Base-by-base conservation (phyloP, 2,888 invertebrate species). In the Rhodophaea formosa region DNA sequence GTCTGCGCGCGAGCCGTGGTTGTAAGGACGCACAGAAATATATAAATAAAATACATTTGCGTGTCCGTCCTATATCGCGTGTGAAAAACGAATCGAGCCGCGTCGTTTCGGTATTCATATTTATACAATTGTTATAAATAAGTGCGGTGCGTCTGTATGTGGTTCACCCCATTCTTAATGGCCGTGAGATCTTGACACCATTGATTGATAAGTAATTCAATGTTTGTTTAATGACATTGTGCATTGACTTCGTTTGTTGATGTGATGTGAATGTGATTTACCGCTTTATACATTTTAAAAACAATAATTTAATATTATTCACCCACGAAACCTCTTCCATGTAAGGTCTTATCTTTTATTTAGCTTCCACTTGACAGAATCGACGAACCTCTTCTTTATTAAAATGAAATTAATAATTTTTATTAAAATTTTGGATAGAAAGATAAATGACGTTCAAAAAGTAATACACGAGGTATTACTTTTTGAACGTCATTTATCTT, bases 131-230 rank as follows among this genome's bases (percentile, higher is more conserved):
- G 56, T 56, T 49, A 42, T 49, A 56, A 47, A 39, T 56, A 14
- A 15, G 23, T 8, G 16, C 16, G 29, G 29, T 57, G 8, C 12
- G 29, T 17, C 56, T 53, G 59, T 61, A 45, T 63, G 47, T 62
- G 62, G 57, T 63, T 64, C 61, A 59, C 62, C 61, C 60, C 57
- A 62, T 63, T 63, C 60, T 62, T 66, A 67, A 68, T 64, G 60
- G 54, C 62, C 45, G 17, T 56, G 35, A 43, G 56, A 56, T 51
- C 45, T 52, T 59, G 55, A 35, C 55, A 46, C 45, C 35, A 17
- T 66, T 64, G 49, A 42, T 35, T 39, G 7, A 56, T 32, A 44
- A 45, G 8, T 23, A 16, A 32, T 32, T 7, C n/a, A 14, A 62
- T 65, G 62, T 53, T 54, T 53, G 54, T 65, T 54, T 58, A 63